Evolutionary conservation across 2,888 invertebrate genomes (phyloP), one percentile per base, ranked within the genome.

Genomic region (Tenodera sinensis): DNA sequence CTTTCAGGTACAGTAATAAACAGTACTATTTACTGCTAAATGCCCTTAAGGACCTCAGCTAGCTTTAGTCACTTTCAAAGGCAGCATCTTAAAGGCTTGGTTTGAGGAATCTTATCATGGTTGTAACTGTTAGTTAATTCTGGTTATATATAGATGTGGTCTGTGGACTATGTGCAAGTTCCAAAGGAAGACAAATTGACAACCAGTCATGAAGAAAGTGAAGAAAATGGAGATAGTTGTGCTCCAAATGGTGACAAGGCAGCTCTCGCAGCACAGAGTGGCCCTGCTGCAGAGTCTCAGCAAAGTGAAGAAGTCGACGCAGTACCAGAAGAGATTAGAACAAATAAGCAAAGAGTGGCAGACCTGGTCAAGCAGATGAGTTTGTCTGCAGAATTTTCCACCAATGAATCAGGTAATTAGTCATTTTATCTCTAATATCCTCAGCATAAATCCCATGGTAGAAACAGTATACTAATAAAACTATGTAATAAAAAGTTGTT

Each of bases 101-200:
- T 12, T 12, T 12, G 42, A 42, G 42, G 12, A 42, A 12, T 12
- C 9, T 42, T n/a, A 12, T 42, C 12, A 20, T 14, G 8, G 3
- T 71, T 20, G 4, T 71, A 71, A 71, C 25, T 71, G 25, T 6
- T 71, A 0, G 20, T 71, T 25, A 71, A 20, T 3, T 71, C 6
- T 71, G 54, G 54, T 25, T 71, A 71, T 6, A 71, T 20, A 14
- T 92, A 98, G 98, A 98, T 99, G 98, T 99, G 99, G 98, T 98
- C 98, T 15, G 95, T 99, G 92, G 98, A 98, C 93, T 98, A 98
- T 93, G 96, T 98, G 85, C 97, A 98, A 94, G 96, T 97, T 86
- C 97, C 97, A 82, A 95, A 95, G 90, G 95, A 96, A 90, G 95
- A 95, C 90, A 91, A 89, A 30, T 84, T 83, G 25, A 34, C 47